Percentiles rank a stretch among this genome's conserved stretches.
These are phyloP conservation scores for Tuta absoluta DNA, from an alignment of 2,888 invertebrate species.

Conservation along the genomic window DNA sequence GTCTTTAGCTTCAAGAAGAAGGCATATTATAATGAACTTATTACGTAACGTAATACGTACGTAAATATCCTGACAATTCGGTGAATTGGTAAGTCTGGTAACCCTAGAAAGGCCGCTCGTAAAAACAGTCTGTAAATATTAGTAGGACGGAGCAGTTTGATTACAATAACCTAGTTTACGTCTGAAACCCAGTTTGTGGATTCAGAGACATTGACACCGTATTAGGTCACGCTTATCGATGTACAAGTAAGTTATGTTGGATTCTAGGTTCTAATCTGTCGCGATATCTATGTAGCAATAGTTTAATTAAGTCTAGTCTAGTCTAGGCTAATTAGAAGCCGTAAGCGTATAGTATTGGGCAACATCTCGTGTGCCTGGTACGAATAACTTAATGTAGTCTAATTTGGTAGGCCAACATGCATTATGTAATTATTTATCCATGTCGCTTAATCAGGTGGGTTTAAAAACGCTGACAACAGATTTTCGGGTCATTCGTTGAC, in stretches of 20 bases:
- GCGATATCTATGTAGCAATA: constrained; percentile 2
- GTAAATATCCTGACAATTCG: not conserved
- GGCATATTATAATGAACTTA: too few relatives aligned
- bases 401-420: too few relatives aligned
- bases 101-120: not conserved
- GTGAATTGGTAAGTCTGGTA: not conserved
- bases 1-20: too few relatives aligned
- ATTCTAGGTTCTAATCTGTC: not conserved
- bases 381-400: not conserved
- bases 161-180: constrained; percentile 21
- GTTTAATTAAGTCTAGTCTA: not conserved
- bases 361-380: not conserved
- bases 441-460: too few relatives aligned
- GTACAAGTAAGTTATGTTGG: not conserved
- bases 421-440: not conserved
- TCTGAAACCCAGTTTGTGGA: constrained; percentile 21
- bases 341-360: not conserved
- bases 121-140: constrained; percentile 26
- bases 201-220: constrained; percentile 27
- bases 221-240: constrained; percentile 29
- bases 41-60: too few relatives aligned
- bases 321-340: not conserved
- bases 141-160: constrained; percentile 26
- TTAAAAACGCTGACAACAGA: too few relatives aligned
- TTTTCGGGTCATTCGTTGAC: too few relatives aligned